Percentiles rank a stretch among this genome's conserved stretches.
phyloP scores from a whole-genome alignment of 2,797 vertebrate genomes.

The Melanotaenia parkinsoni region DNA sequence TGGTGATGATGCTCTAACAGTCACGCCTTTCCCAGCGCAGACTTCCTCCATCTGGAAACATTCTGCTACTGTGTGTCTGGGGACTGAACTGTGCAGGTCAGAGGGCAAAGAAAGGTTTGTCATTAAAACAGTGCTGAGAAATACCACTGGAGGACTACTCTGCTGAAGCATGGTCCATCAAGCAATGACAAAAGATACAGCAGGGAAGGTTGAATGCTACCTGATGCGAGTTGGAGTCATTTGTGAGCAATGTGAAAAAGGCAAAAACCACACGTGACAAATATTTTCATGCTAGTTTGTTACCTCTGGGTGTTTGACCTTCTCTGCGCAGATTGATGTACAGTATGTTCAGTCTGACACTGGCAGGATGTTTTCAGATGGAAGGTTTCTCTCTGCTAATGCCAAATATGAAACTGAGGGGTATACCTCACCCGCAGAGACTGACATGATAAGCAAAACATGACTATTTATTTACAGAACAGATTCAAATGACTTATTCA shows the following conservation, averaged over 20 bases:
- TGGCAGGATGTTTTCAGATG: background rate
- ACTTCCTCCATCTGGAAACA: slow-evolving; percentile 80
- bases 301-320: slow-evolving; percentile 10
- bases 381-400: background rate
- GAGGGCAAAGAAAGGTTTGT: slow-evolving; percentile 76
- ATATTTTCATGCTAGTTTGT: slow-evolving; percentile 20
- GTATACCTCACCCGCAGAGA: background rate
- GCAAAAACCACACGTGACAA: background rate
- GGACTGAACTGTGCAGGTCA: slow-evolving; percentile 71
- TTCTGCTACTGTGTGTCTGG: slow-evolving; percentile 74
- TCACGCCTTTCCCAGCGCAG: slow-evolving; percentile 42
- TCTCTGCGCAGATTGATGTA: slow-evolving; percentile 1
- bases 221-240: slow-evolving; percentile 6
- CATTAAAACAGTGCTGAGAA: slow-evolving; percentile 76
- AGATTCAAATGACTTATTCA: background rate
- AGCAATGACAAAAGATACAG: slow-evolving; percentile 46
- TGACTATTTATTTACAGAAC: background rate
- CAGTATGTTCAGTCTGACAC: slow-evolving; percentile 6
- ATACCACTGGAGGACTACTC: slow-evolving; percentile 54
- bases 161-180: slow-evolving; percentile 34
- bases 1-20: slow-evolving; percentile 46
- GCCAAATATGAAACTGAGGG: background rate
- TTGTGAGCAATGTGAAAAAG: background rate
- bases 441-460: background rate
- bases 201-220: slow-evolving; percentile 37